Base-by-base conservation (phyloP, 2,113 vertebrate species). In the Cinclus cinclus region DNA sequence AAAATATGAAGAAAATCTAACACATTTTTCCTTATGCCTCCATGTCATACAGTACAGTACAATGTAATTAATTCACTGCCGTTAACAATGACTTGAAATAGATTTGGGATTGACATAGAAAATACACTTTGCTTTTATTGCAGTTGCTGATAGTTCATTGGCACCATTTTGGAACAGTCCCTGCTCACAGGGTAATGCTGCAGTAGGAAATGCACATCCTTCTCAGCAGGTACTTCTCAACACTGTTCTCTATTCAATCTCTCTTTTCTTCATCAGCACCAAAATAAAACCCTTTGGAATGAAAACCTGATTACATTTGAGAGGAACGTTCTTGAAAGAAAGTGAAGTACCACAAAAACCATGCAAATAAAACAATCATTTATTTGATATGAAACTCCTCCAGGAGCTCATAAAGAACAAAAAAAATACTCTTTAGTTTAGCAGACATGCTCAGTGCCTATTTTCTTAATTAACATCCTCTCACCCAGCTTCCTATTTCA, bases 21-120 rank as follows among this genome's bases (percentile, higher is more conserved):
- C 10, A 17, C 9, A 24, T 27, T 92, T 71, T 88, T 95, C 85
- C 71, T 90, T 80, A 83, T 83, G 39, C 95, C 83, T 96, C 50
- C 8, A 37, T 33, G 30, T 70, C 59, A 91, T 96, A 92, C 90
- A 89, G 44, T 73, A 73, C 56, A 96, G 85, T 79, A 69, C 46
- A 93, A 70, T 35, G 53, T 71, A 86, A 92, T 91, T 89, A 95
- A 94, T 94, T 95, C 71, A 95, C 77, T 96, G 83, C 76, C 70
- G 83, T 83, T 94, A 95, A 79, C 37, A 95, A 77, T 76, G 35
- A 94, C 83, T 83, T 97, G 74, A 95, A 37, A 94, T 41, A 83
- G 37, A 65, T 63, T 90, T 77, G 81, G 21, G 41, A 73, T 81
- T 74, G 64, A 73, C 92, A 53, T 60, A 63, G 33, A 50, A 93